Evolutionary conservation across 2,113 vertebrate species (phyloP).

Genomic region (Paedocypris sp.): DNA sequence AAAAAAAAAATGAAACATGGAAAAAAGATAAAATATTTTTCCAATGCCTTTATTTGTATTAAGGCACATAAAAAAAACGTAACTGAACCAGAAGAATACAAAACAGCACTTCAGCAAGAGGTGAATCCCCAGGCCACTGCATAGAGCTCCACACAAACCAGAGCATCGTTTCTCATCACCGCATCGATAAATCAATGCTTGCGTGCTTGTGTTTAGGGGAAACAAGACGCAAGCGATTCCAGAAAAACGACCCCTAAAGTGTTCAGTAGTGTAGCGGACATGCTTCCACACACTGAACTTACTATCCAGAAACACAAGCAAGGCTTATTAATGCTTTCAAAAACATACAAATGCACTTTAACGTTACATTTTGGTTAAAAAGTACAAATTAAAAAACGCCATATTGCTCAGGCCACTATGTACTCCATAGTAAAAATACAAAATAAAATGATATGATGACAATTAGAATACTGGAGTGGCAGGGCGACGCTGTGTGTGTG

Average conservation of each 20-base stretch:
- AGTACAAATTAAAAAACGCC: no score
- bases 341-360: neutral
- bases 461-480: no score
- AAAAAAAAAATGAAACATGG: no score
- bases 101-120: neutral
- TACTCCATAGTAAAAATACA: no score
- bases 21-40: neutral
- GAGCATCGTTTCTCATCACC: neutral
- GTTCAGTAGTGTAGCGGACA: neutral
- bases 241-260: neutral
- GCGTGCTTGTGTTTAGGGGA: neutral
- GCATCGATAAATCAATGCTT: neutral
- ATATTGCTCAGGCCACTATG: no score
- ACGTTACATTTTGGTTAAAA: no score
- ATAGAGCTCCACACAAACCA: neutral
- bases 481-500: no score
- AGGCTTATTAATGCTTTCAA: neutral
- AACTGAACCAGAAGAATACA: neutral
- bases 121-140: neutral
- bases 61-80: conserved; percentile 3
- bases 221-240: neutral
- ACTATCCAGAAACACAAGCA: neutral
- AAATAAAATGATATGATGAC: no score
- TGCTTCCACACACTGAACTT: neutral
- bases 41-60: conserved; percentile 1